Evolutionary conservation across 2,797 vertebrate species (phyloP), one percentile per base, ranked within the genome.

Genomic region (Carapus acus): DNA sequence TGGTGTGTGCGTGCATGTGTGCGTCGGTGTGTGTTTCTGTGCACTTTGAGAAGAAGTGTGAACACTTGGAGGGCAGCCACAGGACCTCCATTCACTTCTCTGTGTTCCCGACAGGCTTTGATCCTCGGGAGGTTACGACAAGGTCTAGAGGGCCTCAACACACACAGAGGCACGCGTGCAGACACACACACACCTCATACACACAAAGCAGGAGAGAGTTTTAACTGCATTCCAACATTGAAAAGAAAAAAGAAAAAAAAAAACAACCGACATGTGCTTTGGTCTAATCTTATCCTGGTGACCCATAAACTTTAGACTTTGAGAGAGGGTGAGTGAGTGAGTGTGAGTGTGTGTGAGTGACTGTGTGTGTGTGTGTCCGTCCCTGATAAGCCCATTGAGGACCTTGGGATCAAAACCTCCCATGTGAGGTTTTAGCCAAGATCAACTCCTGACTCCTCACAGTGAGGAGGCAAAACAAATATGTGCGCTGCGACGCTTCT

Each of bases 41-140:
- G n/a, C n/a, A n/a, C n/a, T n/a, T n/a, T n/a, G n/a, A n/a, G n/a
- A n/a, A n/a, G n/a, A n/a, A n/a, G n/a, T 48, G 20, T 55, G n/a
- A 16, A 33, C 47, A 22, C 29, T 21, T 34, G 33, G 31, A 39
- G 2, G 9, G 18, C 6, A 16, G 20, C 43, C 16, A 23, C 29
- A 7, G 3, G 31, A 33, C 22, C 14, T 16, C 5, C 17, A 29
- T 7, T 29, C 61, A 58, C 54, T 55, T 22, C 37, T 40, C 18
- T 18, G 24, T 37, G 29, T 12, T 41, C 24, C 44, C 41, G 12
- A 52, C 23, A 51, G 41, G 56, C 51, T 49, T 49, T 18, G 39
- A 58, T 51, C 44, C 20, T 8, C 3, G 8, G 3, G 47, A 61
- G 66, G 62, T 68, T 62, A 75, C n/a, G n/a, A 21, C 15, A 8